Conservation (phyloP, 2,888 invertebrate genomes). For the Drosophila borborema region DNA sequence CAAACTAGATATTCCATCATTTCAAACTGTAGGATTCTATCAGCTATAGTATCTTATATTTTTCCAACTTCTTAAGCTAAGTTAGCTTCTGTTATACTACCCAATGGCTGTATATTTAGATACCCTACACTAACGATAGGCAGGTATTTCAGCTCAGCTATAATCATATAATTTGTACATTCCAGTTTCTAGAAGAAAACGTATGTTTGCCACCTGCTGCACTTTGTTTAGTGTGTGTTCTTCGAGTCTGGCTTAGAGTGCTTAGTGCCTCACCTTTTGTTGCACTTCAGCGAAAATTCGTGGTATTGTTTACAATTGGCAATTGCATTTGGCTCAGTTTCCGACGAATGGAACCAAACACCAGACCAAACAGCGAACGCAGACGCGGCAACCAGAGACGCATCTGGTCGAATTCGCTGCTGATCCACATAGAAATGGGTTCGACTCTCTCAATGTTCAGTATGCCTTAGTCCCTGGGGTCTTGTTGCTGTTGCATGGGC, state of each 20-base stretch:
- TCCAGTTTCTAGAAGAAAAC: background rate
- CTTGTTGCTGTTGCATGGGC: slow-evolving; percentile 3
- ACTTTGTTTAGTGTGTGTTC: background rate
- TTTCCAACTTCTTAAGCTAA: no score
- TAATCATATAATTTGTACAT: background rate
- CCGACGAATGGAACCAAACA: slow-evolving; percentile 35
- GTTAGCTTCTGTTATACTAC: no score
- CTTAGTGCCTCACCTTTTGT: background rate
- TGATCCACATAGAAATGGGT: slow-evolving; percentile 16
- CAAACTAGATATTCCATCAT: no score
- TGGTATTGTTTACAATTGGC: slow-evolving; percentile 18
- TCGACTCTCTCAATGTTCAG: background rate
- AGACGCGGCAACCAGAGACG: background rate
- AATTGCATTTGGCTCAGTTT: slow-evolving; percentile 15
- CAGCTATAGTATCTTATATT: no score
- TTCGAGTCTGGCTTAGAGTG: background rate
- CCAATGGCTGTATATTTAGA: background rate
- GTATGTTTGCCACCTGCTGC: slow-evolving; percentile 6
- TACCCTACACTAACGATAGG: background rate
- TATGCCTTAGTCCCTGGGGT: slow-evolving; percentile 23
- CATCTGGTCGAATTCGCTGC: background rate
- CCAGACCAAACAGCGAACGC: background rate
- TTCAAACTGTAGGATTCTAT: no score
- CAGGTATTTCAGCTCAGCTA: background rate
- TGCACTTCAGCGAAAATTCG: slow-evolving; percentile 13